Base-by-base conservation (phyloP, 2,113 vertebrate species). In the Indicator indicator region DNA sequence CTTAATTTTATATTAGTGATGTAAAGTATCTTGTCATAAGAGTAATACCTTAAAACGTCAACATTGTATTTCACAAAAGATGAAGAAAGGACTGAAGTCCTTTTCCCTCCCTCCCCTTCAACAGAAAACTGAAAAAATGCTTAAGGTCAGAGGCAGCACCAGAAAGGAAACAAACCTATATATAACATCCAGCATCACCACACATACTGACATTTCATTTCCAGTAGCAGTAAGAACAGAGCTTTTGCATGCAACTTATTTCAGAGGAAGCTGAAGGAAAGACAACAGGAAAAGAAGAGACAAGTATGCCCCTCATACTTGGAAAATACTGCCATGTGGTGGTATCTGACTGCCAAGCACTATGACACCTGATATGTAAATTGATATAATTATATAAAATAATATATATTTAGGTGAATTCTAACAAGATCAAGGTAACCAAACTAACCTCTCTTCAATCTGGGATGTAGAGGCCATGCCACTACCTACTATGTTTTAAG, bases 21-120 rank as follows among this genome's bases (percentile, higher is more conserved):
- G 18, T 67, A 48, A 80, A 79, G 60, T 60, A 50, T 14, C 82
- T n/a, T 79, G 32, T 24, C 26, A 27, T n/a, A 78, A 78, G 1
- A n/a, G 58, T 24, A 65, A 50, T 27, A 42, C 23, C 7, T 90
- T 63, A 59, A 62, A 63, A 28, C 10, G 5, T 13, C 77, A 65
- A 63, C n/a, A 16, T 3, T 12, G 33, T 30, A 55, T 64, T 64
- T 88, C 38, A 54, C 68, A 24, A 24, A 46, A 36, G 6, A 72
- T 23, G 4, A 58, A 16, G 10, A 36, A 78, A 64, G 24, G 54
- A 59, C 15, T 6, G 7, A 14, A 72, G 26, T 23, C 2, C 9
- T 36, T 23, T 21, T 7, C 17, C n/a, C 6, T 4, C 0, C 5
- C 6, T 3, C 21, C 12, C 8, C 30, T 12, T 4, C 13, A 55